Evolutionary conservation across 2,888 invertebrate genomes (phyloP).

Genomic region (Deilephila elpenor): DNA sequence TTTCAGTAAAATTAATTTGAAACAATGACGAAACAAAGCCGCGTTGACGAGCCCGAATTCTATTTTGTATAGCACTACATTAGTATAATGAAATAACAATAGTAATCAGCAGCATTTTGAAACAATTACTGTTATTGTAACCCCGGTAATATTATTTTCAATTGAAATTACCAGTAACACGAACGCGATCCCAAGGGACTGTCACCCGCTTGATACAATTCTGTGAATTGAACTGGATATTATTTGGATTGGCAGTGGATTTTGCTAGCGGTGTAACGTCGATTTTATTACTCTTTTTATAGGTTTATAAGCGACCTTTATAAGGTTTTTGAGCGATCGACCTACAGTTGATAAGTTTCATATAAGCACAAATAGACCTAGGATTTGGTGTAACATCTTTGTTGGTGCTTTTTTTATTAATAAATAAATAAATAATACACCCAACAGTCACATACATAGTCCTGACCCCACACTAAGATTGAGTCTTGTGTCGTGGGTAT

Average conservation of each 20-base stretch:
- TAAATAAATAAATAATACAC: too few species aligned
- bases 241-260: slow-evolving; percentile 19
- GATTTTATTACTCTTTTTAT: slow-evolving; percentile 5
- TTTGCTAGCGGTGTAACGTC: background rate
- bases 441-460: too few species aligned
- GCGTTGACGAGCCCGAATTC: background rate
- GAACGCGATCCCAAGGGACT: slow-evolving; percentile 3
- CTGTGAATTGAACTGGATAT: slow-evolving; percentile 10
- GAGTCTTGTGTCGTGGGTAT: too few species aligned
- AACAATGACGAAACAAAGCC: background rate
- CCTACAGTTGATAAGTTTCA: too few species aligned
- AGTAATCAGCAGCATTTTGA: slow-evolving; percentile 15
- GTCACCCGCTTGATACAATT: slow-evolving; percentile 9
- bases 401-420: too few species aligned
- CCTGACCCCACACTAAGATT: too few species aligned
- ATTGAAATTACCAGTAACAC: slow-evolving; percentile 19
- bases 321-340: background rate
- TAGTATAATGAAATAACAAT: slow-evolving; percentile 20
- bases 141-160: slow-evolving; percentile 15
- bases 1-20: background rate
- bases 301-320: background rate
- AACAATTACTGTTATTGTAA: slow-evolving; percentile 16
- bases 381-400: too few species aligned
- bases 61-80: background rate
- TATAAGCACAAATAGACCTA: too few species aligned